These are phyloP conservation scores for Prunella strophiata DNA, from an alignment of 2,797 vertebrate species.

Conservation along the genomic window DNA sequence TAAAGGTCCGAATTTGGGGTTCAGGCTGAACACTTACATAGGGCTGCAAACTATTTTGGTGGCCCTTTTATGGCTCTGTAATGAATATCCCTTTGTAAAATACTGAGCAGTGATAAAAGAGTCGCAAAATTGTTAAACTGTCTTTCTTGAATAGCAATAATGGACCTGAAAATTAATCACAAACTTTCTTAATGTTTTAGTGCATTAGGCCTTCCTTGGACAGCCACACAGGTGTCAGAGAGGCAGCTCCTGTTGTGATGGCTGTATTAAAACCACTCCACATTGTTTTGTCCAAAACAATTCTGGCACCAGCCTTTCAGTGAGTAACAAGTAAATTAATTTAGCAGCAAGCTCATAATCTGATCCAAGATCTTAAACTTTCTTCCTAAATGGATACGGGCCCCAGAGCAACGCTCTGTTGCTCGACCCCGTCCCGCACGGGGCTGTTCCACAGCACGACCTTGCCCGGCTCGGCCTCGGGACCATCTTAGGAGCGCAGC, in stretches of 20 bases:
- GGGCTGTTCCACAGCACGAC: not conserved
- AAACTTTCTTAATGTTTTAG: not conserved
- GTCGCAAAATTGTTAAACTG: not conserved
- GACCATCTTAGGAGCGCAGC: accelerated
- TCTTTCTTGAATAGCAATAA: not conserved
- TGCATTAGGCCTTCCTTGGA: not conserved
- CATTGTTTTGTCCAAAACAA: not conserved
- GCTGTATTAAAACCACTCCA: not conserved
- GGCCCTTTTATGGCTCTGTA: not conserved
- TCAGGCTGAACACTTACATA: not conserved
- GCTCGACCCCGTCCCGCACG: accelerated
- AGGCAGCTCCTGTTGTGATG: not conserved
- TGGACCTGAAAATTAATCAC: not conserved
- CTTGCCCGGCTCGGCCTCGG: accelerated
- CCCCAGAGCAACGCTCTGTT: accelerated
- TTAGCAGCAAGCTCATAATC: not conserved
- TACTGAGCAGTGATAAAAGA: not conserved
- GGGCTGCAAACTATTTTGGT: not conserved
- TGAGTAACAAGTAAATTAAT: not conserved
- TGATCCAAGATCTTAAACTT: not conserved
- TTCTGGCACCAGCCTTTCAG: not conserved
- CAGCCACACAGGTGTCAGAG: not conserved
- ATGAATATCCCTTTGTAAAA: not conserved
- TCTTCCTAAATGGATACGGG: accelerated
- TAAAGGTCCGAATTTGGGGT: not conserved